These are phyloP conservation scores for Nipponia nippon DNA, from an alignment of 2,113 vertebrate species.

Conservation along the genomic window DNA sequence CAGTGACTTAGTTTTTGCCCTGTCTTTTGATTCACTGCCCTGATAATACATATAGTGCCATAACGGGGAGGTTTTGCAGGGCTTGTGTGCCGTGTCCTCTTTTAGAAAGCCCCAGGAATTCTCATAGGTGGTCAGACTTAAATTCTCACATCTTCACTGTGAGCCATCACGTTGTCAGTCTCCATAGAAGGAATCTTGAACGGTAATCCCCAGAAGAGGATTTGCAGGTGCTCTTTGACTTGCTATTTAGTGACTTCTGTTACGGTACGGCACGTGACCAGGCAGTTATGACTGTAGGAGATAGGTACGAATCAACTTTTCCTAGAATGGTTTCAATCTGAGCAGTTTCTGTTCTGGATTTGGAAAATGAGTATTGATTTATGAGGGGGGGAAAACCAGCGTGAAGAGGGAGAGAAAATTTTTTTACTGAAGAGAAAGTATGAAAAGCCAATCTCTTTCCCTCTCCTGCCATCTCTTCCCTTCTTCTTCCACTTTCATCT, in stretches of 20 bases:
- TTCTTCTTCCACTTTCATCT: not conserved
- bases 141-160: not conserved
- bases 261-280: fast-evolving
- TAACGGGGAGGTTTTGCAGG: not conserved
- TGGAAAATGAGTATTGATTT: not conserved
- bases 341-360: not conserved
- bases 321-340: not conserved
- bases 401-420: not conserved
- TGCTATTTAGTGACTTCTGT: not conserved
- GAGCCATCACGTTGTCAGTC: not conserved
- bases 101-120: not conserved
- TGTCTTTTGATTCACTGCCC: not conserved
- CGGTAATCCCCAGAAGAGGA: not conserved
- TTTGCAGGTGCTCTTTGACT: not conserved
- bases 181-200: not conserved
- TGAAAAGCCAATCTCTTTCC: not conserved
- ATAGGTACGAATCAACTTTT: not conserved
- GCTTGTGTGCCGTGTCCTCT: not conserved
- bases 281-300: not conserved
- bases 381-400: fast-evolving
- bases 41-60: not conserved
- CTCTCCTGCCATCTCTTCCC: not conserved
- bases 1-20: not conserved
- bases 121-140: not conserved
- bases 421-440: not conserved